Evolutionary conservation across 2,888 invertebrate species (phyloP).

Genomic region (Thymelicus acteon): DNA sequence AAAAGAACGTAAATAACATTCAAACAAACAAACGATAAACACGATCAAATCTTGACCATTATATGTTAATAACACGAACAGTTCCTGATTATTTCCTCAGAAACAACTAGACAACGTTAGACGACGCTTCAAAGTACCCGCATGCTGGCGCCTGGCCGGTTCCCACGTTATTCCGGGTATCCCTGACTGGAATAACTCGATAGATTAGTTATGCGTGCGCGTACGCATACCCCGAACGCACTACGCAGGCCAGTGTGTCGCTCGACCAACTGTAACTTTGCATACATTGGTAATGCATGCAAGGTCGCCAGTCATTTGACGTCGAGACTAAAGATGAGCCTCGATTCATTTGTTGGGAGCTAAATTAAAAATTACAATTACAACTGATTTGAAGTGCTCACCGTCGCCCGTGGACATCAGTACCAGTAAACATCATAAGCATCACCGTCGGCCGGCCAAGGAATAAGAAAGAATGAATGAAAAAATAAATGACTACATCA

Average conservation of each 20-base stretch:
- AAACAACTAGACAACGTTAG: constrained; percentile 12
- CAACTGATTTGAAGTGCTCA: not conserved
- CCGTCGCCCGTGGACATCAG: too few species aligned
- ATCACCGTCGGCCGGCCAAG: too few species aligned
- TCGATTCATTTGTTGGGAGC: not conserved
- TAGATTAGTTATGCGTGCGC: constrained; percentile 26
- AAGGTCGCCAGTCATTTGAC: constrained; percentile 12
- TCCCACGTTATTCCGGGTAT: constrained; percentile 34
- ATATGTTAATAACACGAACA: too few species aligned
- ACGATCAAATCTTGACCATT: too few species aligned
- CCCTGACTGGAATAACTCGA: constrained; percentile 34
- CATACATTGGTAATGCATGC: constrained; percentile 32
- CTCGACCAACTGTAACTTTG: constrained; percentile 27
- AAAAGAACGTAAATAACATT: too few species aligned
- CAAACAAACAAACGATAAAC: too few species aligned
- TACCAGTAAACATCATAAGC: too few species aligned
- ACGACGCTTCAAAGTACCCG: constrained; percentile 12
- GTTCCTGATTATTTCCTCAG: not conserved
- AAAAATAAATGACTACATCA: too few species aligned
- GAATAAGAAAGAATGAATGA: too few species aligned
- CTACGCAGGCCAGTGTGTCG: constrained; percentile 36
- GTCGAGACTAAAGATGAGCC: constrained; percentile 23
- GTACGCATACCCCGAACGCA: constrained; percentile 4
- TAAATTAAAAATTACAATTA: not conserved
- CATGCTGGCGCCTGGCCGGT: constrained; percentile 38